phyloP scores from a whole-genome alignment of 2,888 invertebrate species.

The Cryptops parisi region DNA sequence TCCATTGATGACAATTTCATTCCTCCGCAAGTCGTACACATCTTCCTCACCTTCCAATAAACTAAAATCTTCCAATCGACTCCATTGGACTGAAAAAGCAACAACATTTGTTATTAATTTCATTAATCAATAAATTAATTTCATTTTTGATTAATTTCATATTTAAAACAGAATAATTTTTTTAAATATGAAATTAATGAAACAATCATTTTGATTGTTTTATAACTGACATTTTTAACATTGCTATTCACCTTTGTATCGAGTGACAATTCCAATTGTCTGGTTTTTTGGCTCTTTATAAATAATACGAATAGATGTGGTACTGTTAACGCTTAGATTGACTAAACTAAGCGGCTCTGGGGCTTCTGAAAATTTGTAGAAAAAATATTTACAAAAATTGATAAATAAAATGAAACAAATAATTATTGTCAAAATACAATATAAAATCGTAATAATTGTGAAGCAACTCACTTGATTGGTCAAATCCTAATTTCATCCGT shows the following conservation, averaged over 20 bases:
- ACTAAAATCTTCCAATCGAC: constrained; percentile 66
- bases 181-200: too few species aligned
- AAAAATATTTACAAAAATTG: not conserved
- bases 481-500: not conserved
- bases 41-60: constrained; percentile 65
- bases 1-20: constrained; percentile 49
- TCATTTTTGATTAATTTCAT: too few species aligned
- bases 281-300: constrained; percentile 52
- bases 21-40: constrained; percentile 48
- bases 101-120: too few species aligned
- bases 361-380: constrained; percentile 37
- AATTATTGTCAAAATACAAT: too few species aligned
- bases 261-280: constrained; percentile 70
- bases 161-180: too few species aligned
- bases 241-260: constrained; percentile 67
- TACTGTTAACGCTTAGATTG: constrained; percentile 51
- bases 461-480: not conserved
- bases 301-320: constrained; percentile 48
- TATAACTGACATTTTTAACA: too few species aligned
- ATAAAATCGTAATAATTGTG: too few species aligned
- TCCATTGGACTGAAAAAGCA: constrained; percentile 81
- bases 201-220: too few species aligned
- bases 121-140: too few species aligned
- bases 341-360: constrained; percentile 71
- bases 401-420: too few species aligned